phyloP scores from a whole-genome alignment of 2,113 vertebrate species.

The Notechis scutatus region DNA sequence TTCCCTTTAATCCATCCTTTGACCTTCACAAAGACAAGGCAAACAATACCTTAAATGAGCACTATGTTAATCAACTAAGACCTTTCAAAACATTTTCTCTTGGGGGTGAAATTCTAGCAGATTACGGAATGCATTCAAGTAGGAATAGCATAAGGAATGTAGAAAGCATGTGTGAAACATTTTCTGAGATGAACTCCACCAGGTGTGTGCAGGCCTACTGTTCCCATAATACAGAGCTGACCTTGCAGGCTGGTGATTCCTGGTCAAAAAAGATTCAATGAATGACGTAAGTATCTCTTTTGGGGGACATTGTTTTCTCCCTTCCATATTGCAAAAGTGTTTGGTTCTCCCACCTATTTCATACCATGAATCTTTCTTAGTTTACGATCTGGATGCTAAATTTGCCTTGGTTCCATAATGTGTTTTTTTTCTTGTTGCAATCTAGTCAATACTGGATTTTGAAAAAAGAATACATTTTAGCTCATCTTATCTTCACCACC shows the following conservation, averaged over 20 bases:
- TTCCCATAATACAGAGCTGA: neutral
- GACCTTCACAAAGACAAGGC: neutral
- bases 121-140: neutral
- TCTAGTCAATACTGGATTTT: neutral
- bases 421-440: neutral
- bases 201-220: neutral
- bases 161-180: neutral
- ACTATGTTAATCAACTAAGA: neutral
- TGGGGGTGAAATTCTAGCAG: neutral
- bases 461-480: neutral
- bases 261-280: neutral
- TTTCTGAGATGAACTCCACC: neutral
- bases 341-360: neutral
- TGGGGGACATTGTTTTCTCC: neutral
- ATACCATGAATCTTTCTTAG: neutral
- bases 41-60: neutral
- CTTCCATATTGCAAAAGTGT: neutral
- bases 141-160: neutral
- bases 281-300: neutral
- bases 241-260: neutral
- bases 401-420: neutral
- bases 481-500: neutral
- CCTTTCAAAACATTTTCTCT: neutral
- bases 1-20: neutral
- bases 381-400: conserved; percentile 3